Percentiles rank a stretch among this genome's conserved stretches.
Evolutionary conservation across 2,113 vertebrate genomes (phyloP).

Genomic region (Monarcha castaneiventris): DNA sequence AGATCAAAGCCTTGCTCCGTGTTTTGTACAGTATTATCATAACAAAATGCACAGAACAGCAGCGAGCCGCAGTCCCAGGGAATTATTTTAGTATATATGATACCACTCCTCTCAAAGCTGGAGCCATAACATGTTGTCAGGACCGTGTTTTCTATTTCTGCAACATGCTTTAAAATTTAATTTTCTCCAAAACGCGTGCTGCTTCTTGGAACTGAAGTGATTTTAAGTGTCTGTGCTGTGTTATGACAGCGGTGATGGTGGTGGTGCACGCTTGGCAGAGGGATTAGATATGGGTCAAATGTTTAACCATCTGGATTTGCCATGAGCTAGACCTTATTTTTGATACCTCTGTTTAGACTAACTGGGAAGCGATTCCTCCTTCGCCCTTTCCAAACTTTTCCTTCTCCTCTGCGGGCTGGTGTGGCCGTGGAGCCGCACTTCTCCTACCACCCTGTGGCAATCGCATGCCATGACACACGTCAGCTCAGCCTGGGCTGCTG

Average conservation of each 20-base stretch:
- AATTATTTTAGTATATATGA: not conserved
- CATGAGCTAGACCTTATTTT: conserved; percentile 45
- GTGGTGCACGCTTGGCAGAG: conserved; percentile 11
- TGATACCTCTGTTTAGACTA: conserved; percentile 40
- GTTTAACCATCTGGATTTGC: conserved; percentile 70
- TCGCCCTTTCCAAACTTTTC: conserved; percentile 1
- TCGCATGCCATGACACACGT: conserved; percentile 74
- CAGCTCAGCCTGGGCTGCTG: not conserved
- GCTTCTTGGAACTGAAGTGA: not conserved
- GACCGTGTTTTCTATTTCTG: not conserved
- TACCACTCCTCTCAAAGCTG: not conserved
- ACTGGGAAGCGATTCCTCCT: not conserved
- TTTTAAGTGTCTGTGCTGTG: conserved; percentile 17
- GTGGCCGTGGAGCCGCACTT: conserved; percentile 32
- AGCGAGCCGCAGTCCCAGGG: not conserved
- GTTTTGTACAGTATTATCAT: not conserved
- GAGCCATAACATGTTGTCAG: not conserved
- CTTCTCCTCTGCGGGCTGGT: not conserved
- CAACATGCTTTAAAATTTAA: conserved; percentile 47
- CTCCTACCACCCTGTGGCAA: conserved; percentile 83
- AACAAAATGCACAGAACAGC: not conserved
- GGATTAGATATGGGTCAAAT: conserved; percentile 72
- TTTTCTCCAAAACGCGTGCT: not conserved
- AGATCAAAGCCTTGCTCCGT: not conserved
- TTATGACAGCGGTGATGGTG: conserved; percentile 13